Evolutionary conservation across 2,888 invertebrate species (phyloP).

Genomic region (Lithosia quadra): DNA sequence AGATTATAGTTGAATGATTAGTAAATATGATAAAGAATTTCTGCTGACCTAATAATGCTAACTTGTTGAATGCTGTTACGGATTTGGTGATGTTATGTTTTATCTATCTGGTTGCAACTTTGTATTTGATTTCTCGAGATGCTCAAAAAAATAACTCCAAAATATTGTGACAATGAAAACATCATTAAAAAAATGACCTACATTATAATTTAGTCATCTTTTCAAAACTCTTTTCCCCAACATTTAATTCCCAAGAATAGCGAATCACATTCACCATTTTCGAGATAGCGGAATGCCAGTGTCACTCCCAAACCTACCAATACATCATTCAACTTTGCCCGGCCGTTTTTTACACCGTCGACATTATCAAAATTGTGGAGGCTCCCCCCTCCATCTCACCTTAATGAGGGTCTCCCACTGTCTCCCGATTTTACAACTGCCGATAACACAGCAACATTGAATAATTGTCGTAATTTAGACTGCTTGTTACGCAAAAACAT

Average conservation of each 20-base stretch:
- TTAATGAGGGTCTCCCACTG: conserved; percentile 74
- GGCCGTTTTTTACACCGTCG: conserved; percentile 49
- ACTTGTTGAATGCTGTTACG: too few relatives aligned
- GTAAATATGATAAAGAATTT: too few relatives aligned
- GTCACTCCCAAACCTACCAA: conserved; percentile 42
- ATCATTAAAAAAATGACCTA: conserved; percentile 10
- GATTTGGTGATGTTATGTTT: too few relatives aligned
- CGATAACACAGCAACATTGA: conserved; percentile 83
- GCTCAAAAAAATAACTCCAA: background rate
- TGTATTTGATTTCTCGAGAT: too few relatives aligned
- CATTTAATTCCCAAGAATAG: conserved; percentile 17
- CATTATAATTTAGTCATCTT: conserved; percentile 21
- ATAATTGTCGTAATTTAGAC: conserved; percentile 85
- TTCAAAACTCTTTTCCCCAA: conserved; percentile 16
- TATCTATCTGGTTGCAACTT: too few relatives aligned
- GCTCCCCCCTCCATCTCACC: conserved; percentile 59
- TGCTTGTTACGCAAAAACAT: conserved; percentile 82
- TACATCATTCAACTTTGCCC: conserved; percentile 51
- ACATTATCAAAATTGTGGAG: conserved; percentile 54
- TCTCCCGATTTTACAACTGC: conserved; percentile 81
- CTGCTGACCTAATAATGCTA: too few relatives aligned
- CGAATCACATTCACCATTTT: conserved; percentile 17
- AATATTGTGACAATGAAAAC: background rate
- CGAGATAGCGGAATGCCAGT: conserved; percentile 17
- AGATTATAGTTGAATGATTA: too few relatives aligned